These are phyloP conservation scores for Cephus pygmeus DNA, from an alignment of 2,888 invertebrate species.

Conservation along the genomic window DNA sequence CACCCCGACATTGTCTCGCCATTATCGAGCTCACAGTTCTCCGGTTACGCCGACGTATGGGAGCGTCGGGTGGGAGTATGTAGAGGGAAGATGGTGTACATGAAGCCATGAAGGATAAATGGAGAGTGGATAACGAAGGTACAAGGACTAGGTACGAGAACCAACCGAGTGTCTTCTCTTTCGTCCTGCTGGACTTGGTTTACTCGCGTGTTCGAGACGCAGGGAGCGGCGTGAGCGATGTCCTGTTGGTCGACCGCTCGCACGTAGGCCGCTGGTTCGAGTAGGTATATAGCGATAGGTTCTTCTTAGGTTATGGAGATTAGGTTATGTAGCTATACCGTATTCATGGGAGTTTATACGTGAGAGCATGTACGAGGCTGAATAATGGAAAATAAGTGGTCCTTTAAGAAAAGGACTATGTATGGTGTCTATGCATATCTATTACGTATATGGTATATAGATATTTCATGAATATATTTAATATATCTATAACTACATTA, in stretches of 20 bases:
- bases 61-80: slow-evolving; percentile 1
- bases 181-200: slow-evolving; percentile 1
- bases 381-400: not conserved
- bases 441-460: not conserved
- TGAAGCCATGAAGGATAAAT: slow-evolving; percentile 53
- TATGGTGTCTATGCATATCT: not conserved
- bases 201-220: slow-evolving; percentile 26
- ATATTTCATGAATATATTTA: not conserved
- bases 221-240: slow-evolving; percentile 58
- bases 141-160: slow-evolving; percentile 53
- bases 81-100: slow-evolving; percentile 33
- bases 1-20: slow-evolving; percentile 28
- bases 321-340: slow-evolving; percentile 19
- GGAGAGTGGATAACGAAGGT: slow-evolving; percentile 62
- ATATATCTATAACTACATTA: not conserved
- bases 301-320: slow-evolving; percentile 52
- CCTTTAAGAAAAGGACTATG: not conserved
- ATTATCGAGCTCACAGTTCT: slow-evolving; percentile 55
- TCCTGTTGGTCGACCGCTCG: slow-evolving; percentile 50
- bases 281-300: slow-evolving; percentile 36
- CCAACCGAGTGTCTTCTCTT: slow-evolving; percentile 49
- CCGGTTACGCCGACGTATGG: slow-evolving; percentile 42
- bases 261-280: slow-evolving; percentile 40
- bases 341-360: slow-evolving; percentile 2
- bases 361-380: not conserved